phyloP scores from a whole-genome alignment of 2,888 invertebrate species.

The Folsomia candida region DNA sequence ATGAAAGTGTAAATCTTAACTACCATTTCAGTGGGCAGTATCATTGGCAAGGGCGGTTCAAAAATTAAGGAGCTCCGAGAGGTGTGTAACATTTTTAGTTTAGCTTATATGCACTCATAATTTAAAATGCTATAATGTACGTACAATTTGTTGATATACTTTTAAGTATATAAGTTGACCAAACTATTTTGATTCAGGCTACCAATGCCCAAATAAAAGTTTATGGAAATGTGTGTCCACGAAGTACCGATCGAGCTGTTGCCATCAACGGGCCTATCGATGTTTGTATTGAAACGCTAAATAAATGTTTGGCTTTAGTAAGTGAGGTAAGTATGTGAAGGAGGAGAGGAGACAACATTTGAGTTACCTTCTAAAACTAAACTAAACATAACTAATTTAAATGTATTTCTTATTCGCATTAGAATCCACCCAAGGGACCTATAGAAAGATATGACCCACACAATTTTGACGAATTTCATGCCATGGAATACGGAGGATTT shows the following conservation, averaged over 20 bases:
- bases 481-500: conserved; percentile 94
- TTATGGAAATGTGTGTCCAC: conserved; percentile 83
- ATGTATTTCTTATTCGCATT: not conserved
- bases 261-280: conserved; percentile 56
- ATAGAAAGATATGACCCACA: conserved; percentile 90
- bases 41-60: conserved; percentile 93
- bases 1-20: no score
- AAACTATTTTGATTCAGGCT: conserved; percentile 64
- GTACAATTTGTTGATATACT: no score
- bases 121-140: no score
- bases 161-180: not conserved
- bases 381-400: not conserved
- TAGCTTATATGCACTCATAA: no score
- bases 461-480: conserved; percentile 91
- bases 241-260: conserved; percentile 94
- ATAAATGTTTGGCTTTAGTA: conserved; percentile 83
- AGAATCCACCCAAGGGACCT: conserved; percentile 80
- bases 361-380: not conserved
- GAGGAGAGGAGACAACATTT: not conserved
- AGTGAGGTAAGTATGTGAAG: conserved; percentile 78
- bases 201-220: conserved; percentile 93
- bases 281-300: conserved; percentile 75
- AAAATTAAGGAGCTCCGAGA: conserved; percentile 98
- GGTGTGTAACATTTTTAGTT: no score
- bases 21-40: conserved; percentile 80